These are phyloP conservation scores for Pollimyrus isidori DNA, from an alignment of 2,113 vertebrate species.

Conservation along the genomic window DNA sequence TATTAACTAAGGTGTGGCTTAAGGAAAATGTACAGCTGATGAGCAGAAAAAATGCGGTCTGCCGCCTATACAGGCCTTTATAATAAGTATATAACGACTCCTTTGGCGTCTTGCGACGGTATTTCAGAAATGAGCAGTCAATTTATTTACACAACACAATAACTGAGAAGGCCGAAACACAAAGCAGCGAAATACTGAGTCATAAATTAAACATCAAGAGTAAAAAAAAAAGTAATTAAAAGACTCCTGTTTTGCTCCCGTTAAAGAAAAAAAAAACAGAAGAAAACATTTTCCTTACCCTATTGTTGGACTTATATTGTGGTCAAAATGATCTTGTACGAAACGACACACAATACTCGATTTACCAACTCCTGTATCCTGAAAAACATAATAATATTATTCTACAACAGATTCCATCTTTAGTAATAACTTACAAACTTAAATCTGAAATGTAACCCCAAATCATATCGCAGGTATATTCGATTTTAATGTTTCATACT, in stretches of 20 bases:
- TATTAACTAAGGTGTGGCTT: background rate
- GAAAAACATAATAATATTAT: constrained; percentile 34
- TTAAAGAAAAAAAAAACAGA: background rate
- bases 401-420: background rate
- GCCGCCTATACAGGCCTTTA: background rate
- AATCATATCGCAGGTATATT: background rate
- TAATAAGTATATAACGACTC: background rate
- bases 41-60: background rate
- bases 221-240: background rate
- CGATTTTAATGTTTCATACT: background rate
- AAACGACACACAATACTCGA: constrained; percentile 95
- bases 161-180: background rate
- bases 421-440: constrained; percentile 14
- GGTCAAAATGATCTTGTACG: constrained; percentile 94
- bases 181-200: background rate
- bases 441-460: background rate
- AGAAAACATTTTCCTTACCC: constrained; percentile 61
- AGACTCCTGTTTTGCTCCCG: background rate
- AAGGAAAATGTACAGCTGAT: background rate
- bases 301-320: constrained; percentile 94
- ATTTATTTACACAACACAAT: background rate
- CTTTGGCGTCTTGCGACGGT: background rate
- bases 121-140: background rate
- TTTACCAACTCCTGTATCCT: constrained; percentile 97
- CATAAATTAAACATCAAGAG: background rate